Base-by-base conservation (phyloP, 1,140 invertebrate genomes). In the Papilio helenus region DNA sequence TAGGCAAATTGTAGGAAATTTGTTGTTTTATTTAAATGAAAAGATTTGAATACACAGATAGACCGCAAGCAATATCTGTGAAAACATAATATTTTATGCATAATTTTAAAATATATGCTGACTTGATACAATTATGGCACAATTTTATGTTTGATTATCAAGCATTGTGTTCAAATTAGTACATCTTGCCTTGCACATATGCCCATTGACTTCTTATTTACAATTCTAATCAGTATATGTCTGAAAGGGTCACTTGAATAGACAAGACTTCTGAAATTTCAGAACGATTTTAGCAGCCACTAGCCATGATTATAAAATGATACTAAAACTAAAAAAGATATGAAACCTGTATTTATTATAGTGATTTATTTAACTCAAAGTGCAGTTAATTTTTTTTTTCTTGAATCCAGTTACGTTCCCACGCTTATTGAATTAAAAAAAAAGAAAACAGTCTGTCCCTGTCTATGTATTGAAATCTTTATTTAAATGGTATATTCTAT, bases 1-100 rank as follows among this genome's bases (percentile, higher is more conserved):
- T 73, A 73, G 72, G 34, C n/a, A 73, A 73, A 73, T 73, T 73
- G 39, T 73, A 44, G 72, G 44, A 46, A 73, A 73, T 73, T 73
- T 34, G 72, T 74, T 74, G 39, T 74, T 74, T 68, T 68, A 68
- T 68, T 68, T 68, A 29, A 68, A 68, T 34, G 34, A 3, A 68
- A 68, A 68, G 61, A 68, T 68, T 68, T 68, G 34, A 68, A 68
- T 68, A 29, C 12, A 68, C 61, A 68, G 61, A 68, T 68, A 34
- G 61, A 26, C 14, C 14, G 10, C 46, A 55, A 55, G 51, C 51
- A 68, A 68, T 23, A 58, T 61, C 23, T 61, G 55, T 61, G 58
- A 61, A 23, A 61, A 61, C 7, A 55, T 55, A 51, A 51, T 14
- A 26, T 26, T 26, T 61, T 61, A 61, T 61, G 58, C 58, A 61